Conservation (phyloP, 1,140 invertebrate genomes). For the Drepana arcuata region DNA sequence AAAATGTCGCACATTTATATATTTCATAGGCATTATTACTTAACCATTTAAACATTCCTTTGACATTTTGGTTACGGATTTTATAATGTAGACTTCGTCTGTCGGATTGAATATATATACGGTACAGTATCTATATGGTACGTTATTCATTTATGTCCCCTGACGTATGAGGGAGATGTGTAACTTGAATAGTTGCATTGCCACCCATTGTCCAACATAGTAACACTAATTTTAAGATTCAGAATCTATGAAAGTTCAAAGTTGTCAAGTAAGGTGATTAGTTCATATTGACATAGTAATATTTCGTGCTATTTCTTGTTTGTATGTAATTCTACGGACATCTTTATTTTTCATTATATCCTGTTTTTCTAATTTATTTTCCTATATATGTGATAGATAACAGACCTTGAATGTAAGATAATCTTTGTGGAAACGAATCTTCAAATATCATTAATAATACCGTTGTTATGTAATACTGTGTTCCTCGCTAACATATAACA, state of each 20-base stretch:
- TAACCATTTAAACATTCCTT: constrained; percentile 70
- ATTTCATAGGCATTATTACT: constrained; percentile 69
- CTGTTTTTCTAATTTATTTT: constrained; percentile 64
- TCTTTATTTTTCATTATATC: constrained; percentile 55
- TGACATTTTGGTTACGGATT: constrained; percentile 56
- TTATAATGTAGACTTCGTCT: constrained; percentile 33
- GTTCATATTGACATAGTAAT: constrained; percentile 59
- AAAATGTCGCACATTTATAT: constrained; percentile 65
- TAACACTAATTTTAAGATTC: constrained; percentile 58
- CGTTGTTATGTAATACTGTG: constrained; percentile 29
- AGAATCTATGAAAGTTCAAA: constrained; percentile 66
- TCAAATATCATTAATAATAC: constrained; percentile 17
- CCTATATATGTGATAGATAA: constrained; percentile 57
- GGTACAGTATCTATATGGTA: too few species aligned
- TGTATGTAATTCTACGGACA: constrained; percentile 55
- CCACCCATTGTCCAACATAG: constrained; percentile 17
- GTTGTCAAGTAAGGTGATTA: constrained; percentile 64
- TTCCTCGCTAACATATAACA: constrained; percentile 42
- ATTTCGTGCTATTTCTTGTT: constrained; percentile 56
- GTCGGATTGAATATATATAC: too few species aligned
- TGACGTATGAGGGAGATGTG: constrained; percentile 1
- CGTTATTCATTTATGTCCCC: too few species aligned
- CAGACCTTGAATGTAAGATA: constrained; percentile 61
- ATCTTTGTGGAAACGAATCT: constrained; percentile 47
- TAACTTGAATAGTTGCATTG: background rate